A percentile compares a stretch with the other conserved stretches of the same genome.
phyloP scores from a whole-genome alignment of 2,113 vertebrate genomes.

The Boleophthalmus pectinirostris region DNA sequence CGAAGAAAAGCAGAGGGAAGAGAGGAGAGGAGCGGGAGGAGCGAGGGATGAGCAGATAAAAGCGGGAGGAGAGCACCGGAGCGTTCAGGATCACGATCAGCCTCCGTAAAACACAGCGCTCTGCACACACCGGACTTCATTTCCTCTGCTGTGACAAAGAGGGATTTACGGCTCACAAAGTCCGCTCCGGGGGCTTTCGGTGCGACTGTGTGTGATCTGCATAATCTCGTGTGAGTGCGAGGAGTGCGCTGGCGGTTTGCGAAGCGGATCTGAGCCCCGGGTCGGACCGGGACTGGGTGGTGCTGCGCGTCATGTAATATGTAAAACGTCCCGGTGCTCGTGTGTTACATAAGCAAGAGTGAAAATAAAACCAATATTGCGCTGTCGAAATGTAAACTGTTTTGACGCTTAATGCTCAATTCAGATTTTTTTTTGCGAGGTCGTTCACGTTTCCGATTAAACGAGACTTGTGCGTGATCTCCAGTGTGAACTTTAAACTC shows the following conservation, averaged over 20 bases:
- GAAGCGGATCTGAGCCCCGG: too few species aligned
- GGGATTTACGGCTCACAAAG: neutral
- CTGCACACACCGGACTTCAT: neutral
- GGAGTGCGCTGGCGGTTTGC: neutral
- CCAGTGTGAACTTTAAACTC: too few species aligned
- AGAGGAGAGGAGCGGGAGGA: neutral
- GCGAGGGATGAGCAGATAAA: neutral
- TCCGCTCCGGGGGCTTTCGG: neutral
- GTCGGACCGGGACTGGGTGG: too few species aligned
- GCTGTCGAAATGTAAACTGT: too few species aligned
- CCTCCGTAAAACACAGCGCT: constrained; percentile 1
- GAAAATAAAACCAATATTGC: too few species aligned
- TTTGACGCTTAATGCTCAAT: too few species aligned
- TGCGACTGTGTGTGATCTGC: neutral
- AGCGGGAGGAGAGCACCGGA: neutral
- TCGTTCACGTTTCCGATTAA: too few species aligned
- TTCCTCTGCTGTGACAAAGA: neutral
- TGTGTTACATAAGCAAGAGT: too few species aligned
- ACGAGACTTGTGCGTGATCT: too few species aligned
- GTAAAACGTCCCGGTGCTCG: too few species aligned
- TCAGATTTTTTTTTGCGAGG: too few species aligned
- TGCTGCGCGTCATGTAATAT: too few species aligned
- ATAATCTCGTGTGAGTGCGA: neutral
- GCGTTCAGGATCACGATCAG: neutral
- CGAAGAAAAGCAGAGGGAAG: neutral